Evolutionary conservation across 2,888 invertebrate species (phyloP), one percentile per base, ranked within the genome.

Genomic region (Orchesella flavescens): DNA sequence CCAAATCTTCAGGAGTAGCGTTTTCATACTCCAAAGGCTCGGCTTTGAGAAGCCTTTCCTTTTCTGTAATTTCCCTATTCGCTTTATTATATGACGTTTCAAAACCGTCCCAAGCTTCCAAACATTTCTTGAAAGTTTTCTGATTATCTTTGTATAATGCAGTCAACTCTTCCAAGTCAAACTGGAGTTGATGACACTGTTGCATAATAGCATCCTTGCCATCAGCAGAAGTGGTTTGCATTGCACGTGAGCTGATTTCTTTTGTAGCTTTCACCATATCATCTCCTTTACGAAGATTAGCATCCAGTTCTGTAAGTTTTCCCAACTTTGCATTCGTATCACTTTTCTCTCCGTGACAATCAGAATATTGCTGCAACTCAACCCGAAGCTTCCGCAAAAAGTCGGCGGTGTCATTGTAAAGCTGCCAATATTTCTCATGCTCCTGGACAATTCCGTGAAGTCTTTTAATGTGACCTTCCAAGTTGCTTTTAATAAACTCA

Each of bases 331-430:
- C 53, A 12, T 44, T 19, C 5, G 89, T 88, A 9, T 79, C 84
- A 2, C 94, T 93, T 87, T 95, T 94, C 89, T 97, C 97, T 2
- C 97, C 97, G 89, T 96, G 96, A 0, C 95, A 94, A 90, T 97
- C 96, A 2, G 95, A 94, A 87, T 94, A 94, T 88, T 95, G 94
- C 89, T 96, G 96, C 43, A 96, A 93, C 87, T 95, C 94, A n/a
- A 95, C 92, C 89, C 95, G 93, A 17, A 94, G 93, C 89, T 94
- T 94, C 43, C 95, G 92, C 24, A 97, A 92, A 95, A 96, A 97
- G 88, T 97, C 97, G 79, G 94, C 93, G 80, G 95, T 94, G 88
- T 94, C 94, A 89, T 95, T 94, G 88, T 94, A 94, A 0, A 94
- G 93, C 88, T 94, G 94, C 89, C 95, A 95, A 90, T 95, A 97